Evolutionary conservation across 2,888 invertebrate genomes (phyloP).

Genomic region (Mycogona germanica): DNA sequence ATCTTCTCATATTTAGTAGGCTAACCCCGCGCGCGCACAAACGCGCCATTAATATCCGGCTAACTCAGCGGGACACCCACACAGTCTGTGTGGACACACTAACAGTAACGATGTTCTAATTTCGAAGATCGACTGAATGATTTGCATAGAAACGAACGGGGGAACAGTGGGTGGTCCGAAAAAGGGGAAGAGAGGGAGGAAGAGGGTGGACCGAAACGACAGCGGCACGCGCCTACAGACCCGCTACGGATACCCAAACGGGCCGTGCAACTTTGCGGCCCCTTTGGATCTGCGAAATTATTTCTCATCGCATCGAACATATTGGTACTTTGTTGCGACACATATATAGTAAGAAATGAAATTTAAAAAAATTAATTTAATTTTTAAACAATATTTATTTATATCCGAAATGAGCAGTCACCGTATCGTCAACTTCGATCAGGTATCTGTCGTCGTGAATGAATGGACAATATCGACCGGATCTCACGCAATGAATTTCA

Average conservation of each 20-base stretch:
- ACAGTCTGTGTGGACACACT: neutral
- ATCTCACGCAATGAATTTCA: too few species aligned
- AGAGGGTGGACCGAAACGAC: neutral
- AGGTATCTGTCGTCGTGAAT: too few species aligned
- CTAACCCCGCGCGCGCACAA: too few species aligned
- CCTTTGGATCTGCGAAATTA: neutral
- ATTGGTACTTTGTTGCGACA: too few species aligned
- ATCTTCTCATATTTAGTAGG: too few species aligned
- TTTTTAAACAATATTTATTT: too few species aligned
- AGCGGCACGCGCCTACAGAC: neutral
- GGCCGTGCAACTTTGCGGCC: neutral
- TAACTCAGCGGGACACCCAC: conserved; percentile 2
- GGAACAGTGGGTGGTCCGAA: conserved; percentile 3
- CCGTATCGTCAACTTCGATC: too few species aligned
- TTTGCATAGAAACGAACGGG: conserved; percentile 9
- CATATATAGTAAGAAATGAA: too few species aligned
- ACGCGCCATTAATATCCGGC: conserved; percentile 13
- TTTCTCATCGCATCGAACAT: too few species aligned
- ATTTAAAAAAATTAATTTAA: too few species aligned
- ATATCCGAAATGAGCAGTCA: too few species aligned
- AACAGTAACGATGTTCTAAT: conserved; percentile 1
- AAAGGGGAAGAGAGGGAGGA: neutral
- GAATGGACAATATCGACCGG: too few species aligned
- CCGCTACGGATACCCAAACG: neutral
- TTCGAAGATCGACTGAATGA: neutral